Evolutionary conservation across 2,113 vertebrate species (phyloP).

Genomic region (Macaca nemestrina): DNA sequence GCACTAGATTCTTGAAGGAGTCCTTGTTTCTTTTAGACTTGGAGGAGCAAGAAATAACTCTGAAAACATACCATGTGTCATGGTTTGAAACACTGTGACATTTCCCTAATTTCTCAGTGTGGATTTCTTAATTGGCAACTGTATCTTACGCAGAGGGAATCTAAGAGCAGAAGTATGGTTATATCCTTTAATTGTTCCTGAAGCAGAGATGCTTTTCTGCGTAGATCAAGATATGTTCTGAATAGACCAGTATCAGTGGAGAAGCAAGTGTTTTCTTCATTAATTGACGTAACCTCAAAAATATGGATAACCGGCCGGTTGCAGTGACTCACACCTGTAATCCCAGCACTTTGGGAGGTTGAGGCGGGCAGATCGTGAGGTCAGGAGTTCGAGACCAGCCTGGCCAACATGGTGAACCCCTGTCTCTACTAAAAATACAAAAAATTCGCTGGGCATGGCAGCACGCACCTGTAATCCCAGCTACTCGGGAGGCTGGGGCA

Average conservation of each 20-base stretch:
- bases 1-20: fast-evolving
- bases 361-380: fast-evolving
- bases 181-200: fast-evolving
- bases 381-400: too few relatives aligned
- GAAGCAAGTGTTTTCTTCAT: too few relatives aligned
- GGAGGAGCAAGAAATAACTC: background rate
- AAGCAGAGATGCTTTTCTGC: background rate
- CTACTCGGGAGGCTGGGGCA: too few relatives aligned
- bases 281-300: background rate
- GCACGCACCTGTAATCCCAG: too few relatives aligned
- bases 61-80: background rate
- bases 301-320: fast-evolving
- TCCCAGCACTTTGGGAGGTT: too few relatives aligned
- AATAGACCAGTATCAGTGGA: fast-evolving
- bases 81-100: background rate
- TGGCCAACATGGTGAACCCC: too few relatives aligned
- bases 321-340: too few relatives aligned
- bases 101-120: background rate
- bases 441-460: too few relatives aligned
- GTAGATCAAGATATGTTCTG: fast-evolving
- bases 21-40: background rate
- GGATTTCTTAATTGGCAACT: background rate
- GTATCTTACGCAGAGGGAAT: fast-evolving
- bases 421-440: too few relatives aligned
- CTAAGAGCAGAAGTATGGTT: fast-evolving